Evolutionary conservation across 2,888 invertebrate species (phyloP), one percentile per base, ranked within the genome.

Genomic region (Thymelicus sylvestris): DNA sequence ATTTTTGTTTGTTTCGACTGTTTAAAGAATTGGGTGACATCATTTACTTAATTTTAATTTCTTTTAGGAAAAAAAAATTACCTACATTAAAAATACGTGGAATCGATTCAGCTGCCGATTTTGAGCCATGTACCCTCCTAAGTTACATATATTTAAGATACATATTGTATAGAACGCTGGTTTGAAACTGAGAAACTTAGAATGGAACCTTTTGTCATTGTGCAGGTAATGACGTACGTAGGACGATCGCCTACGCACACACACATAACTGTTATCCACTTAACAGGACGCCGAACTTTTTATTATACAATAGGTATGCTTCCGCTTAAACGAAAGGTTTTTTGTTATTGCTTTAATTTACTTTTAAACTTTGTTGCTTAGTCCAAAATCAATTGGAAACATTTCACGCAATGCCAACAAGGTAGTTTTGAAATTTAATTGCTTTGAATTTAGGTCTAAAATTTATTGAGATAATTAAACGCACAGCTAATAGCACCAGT

Each of bases 81-180:
- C n/a, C n/a, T n/a, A n/a, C n/a, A n/a, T n/a, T n/a, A n/a, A n/a
- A n/a, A n/a, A n/a, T n/a, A n/a, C n/a, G n/a, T n/a, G n/a, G n/a
- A n/a, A n/a, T n/a, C n/a, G n/a, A n/a, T n/a, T n/a, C n/a, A n/a
- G n/a, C n/a, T n/a, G n/a, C n/a, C n/a, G n/a, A n/a, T n/a, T n/a
- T n/a, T n/a, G n/a, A n/a, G n/a, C n/a, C n/a, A n/a, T n/a, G n/a
- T n/a, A n/a, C n/a, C n/a, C n/a, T n/a, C n/a, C n/a, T n/a, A n/a
- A n/a, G n/a, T n/a, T n/a, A n/a, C n/a, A n/a, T n/a, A n/a, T n/a
- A n/a, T n/a, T n/a, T n/a, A n/a, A n/a, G n/a, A n/a, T n/a, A n/a
- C n/a, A n/a, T n/a, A n/a, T n/a, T n/a, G n/a, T n/a, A 88, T 86
- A 80, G 89, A 86, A 86, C 86, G 84, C 83, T 81, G 76, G 80